Base-by-base conservation (phyloP, 2,797 vertebrate species). In the Protosalanx chinensis region DNA sequence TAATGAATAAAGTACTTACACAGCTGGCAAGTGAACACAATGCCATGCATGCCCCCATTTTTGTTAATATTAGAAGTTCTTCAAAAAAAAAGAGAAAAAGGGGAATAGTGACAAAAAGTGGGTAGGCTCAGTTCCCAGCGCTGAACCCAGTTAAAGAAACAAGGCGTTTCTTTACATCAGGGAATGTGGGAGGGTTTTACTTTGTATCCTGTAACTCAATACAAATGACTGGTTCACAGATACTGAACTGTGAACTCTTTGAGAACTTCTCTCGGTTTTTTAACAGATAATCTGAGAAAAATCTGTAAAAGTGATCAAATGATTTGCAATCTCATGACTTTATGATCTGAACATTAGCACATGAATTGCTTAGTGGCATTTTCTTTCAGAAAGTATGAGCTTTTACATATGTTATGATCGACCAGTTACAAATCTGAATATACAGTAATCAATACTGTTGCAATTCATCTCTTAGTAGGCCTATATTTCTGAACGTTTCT, bases 1-100 rank as follows among this genome's bases (percentile, higher is more conserved):
- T 53, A 7, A 27, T 12, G 29, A 3, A 8, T 46, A 46, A 12
- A 46, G 3, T 80, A 97, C 96, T 98, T 85, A 98, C 96, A 78
- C 96, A 98, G 85, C 93, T 95, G 58, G 93, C 93, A 18, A 96
- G 57, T 10, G 96, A 96, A 77, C 95, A 92, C 71, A 95, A 76
- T 2, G 94, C 95, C 78, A 98, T 88, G 79, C 96, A 98, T 30
- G 95, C 95, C 5, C 96, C 95, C 96, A 98, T 98, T 4, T 46
- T 71, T 23, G 8, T 60, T 80, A 16, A 59, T 64, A 49, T 12
- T 12, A 37, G 51, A 67, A 35, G 58, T 7, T 2, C 20, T 20
- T 35, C 18, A 6, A 15, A 64, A 35, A 64, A n/a, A 58, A 58
- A 8, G 32, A 16, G 29, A 20, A 58, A 68, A 57, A 37, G 27